phyloP scores from a whole-genome alignment of 2,888 invertebrate species.

The Eupelmus urozonus region DNA sequence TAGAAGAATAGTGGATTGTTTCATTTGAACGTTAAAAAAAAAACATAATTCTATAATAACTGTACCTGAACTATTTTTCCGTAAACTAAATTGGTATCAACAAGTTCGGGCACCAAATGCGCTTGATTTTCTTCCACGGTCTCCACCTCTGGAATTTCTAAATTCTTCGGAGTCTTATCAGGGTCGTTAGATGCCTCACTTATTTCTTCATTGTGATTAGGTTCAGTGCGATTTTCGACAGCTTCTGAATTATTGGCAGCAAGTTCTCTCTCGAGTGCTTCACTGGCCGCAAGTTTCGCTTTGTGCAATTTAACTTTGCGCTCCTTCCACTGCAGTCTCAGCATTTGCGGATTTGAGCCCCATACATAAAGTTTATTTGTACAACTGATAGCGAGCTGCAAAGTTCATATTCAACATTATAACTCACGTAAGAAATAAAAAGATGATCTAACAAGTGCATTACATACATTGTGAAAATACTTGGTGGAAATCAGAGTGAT shows the following conservation, averaged over 20 bases:
- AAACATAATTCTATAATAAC: background rate
- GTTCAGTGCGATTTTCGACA: slow-evolving; percentile 23
- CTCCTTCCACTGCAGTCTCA: slow-evolving; percentile 83
- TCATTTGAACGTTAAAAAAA: too few species aligned
- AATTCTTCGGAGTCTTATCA: slow-evolving; percentile 20
- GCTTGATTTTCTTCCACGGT: slow-evolving; percentile 68
- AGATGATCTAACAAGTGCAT: background rate
- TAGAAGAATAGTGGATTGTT: too few species aligned
- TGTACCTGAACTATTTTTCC: slow-evolving; percentile 83
- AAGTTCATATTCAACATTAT: slow-evolving; percentile 28
- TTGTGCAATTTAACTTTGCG: slow-evolving; percentile 63
- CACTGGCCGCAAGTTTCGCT: slow-evolving; percentile 38
- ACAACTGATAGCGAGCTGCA: slow-evolving; percentile 83
- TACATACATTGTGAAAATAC: slow-evolving; percentile 88
- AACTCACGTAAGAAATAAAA: background rate
- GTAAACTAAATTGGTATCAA: slow-evolving; percentile 82
- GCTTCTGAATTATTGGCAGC: background rate
- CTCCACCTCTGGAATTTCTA: slow-evolving; percentile 44
- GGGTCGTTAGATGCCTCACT: slow-evolving; percentile 16
- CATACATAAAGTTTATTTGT: slow-evolving; percentile 85
- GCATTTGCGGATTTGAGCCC: slow-evolving; percentile 88
- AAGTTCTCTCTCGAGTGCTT: slow-evolving; percentile 36
- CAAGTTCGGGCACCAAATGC: slow-evolving; percentile 81
- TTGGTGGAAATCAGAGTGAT: slow-evolving; percentile 81
- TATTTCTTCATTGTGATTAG: background rate